Conservation (phyloP, 2,797 vertebrate genomes). For the Taeniopygia guttata region DNA sequence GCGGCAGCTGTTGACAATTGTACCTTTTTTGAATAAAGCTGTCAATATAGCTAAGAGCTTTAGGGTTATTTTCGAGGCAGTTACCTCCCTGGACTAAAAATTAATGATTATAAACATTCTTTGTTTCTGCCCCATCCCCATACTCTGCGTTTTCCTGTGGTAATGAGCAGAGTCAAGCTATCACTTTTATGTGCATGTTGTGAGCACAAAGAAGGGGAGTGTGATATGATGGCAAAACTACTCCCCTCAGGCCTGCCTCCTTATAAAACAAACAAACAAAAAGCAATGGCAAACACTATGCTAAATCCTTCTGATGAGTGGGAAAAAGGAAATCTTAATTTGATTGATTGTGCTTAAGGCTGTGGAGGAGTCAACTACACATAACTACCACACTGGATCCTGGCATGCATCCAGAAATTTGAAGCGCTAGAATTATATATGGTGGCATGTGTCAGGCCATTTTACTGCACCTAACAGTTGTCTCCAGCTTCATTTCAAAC, state of each 20-base stretch:
- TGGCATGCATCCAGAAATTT: not conserved
- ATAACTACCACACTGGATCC: not conserved
- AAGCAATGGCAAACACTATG: not conserved
- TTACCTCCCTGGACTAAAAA: slow-evolving; percentile 30
- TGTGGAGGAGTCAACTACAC: not conserved
- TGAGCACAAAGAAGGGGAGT: not conserved
- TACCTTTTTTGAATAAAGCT: slow-evolving; percentile 53
- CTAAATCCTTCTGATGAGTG: not conserved
- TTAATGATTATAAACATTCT: slow-evolving; percentile 29
- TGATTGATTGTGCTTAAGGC: not conserved
- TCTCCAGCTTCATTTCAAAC: slow-evolving; percentile 29
- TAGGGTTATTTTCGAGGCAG: slow-evolving; percentile 20
- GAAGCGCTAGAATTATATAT: not conserved
- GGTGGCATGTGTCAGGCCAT: slow-evolving; percentile 3
- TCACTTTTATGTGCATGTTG: not conserved
- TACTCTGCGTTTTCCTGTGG: not conserved
- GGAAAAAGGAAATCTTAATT: not conserved
- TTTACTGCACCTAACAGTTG: slow-evolving; percentile 17
- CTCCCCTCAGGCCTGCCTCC: not conserved
- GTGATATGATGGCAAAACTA: not conserved
- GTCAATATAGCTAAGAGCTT: slow-evolving; percentile 45
- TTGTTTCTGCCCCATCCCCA: not conserved
- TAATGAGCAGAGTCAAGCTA: not conserved
- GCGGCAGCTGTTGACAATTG: slow-evolving; percentile 20
- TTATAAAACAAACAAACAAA: not conserved